Evolutionary conservation across 2,113 vertebrate genomes (phyloP).

Genomic region (Tonatia bakeri): DNA sequence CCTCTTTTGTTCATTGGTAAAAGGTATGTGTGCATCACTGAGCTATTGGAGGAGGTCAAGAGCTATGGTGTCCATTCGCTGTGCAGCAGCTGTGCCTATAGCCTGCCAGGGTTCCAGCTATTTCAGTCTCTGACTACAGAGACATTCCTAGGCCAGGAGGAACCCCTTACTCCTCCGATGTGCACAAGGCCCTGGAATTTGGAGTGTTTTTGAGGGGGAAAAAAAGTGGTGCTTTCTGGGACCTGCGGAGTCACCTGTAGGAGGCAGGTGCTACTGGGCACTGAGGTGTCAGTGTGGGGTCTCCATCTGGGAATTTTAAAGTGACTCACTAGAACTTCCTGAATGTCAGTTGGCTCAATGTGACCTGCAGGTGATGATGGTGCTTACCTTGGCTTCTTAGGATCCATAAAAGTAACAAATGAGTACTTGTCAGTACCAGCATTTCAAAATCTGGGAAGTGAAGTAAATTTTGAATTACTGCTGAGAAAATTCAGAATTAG

Average conservation of each 20-base stretch:
- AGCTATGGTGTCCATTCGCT: background rate
- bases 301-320: background rate
- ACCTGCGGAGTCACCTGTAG: background rate
- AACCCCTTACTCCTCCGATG: no score
- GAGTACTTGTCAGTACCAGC: background rate
- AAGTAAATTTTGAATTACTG: background rate
- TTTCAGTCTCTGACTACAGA: background rate
- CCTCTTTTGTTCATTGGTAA: no score
- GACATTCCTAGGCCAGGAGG: background rate
- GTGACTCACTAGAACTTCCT: background rate
- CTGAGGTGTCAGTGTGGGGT: background rate
- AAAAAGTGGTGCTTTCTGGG: no score
- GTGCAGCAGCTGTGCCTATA: background rate
- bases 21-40: no score
- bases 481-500: background rate
- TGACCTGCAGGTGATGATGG: background rate
- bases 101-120: background rate
- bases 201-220: no score
- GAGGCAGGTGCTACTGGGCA: background rate
- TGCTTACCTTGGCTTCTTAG: background rate
- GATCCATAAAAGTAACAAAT: background rate
- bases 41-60: background rate
- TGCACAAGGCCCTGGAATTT: no score
- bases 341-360: background rate
- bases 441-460: background rate